Conservation (phyloP, 2,797 vertebrate species). For the Phrynocephalus guinanensis region DNA sequence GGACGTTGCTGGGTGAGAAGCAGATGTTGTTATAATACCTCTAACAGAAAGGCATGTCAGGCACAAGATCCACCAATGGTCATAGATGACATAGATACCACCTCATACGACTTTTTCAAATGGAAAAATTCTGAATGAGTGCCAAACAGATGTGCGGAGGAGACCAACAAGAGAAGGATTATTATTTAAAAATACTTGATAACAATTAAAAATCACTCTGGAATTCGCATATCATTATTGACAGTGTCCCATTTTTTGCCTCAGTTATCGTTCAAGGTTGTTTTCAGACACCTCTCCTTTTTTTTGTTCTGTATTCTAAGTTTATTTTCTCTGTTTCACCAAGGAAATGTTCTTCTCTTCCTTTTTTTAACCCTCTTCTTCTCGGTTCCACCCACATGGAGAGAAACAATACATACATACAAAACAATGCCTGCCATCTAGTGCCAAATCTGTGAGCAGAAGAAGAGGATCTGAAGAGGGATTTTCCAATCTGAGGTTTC, state of each 20-base stretch:
- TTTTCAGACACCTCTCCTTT: background rate
- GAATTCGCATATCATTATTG: too few species aligned
- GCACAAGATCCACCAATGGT: constrained; percentile 45
- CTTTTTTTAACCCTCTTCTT: background rate
- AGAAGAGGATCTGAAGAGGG: background rate
- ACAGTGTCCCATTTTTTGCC: too few species aligned
- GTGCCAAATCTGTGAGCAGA: background rate
- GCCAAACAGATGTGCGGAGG: constrained; percentile 47
- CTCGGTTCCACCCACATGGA: background rate
- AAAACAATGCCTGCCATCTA: background rate
- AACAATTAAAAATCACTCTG: background rate
- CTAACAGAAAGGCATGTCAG: constrained; percentile 73
- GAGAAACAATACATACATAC: background rate
- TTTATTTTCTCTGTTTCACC: background rate
- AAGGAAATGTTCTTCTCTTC: background rate
- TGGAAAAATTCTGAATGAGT: constrained; percentile 29
- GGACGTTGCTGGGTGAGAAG: constrained; percentile 74
- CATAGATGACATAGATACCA: constrained; percentile 5
- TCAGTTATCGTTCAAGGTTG: background rate
- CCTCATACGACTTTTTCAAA: constrained; percentile 44
- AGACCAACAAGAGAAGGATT: background rate
- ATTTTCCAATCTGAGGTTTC: background rate
- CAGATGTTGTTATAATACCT: constrained; percentile 80
- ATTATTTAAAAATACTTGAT: constrained; percentile 2
- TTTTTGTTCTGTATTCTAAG: background rate